Base-by-base conservation (phyloP, 1,140 invertebrate genomes). In the Himalopsyche phryganea region DNA sequence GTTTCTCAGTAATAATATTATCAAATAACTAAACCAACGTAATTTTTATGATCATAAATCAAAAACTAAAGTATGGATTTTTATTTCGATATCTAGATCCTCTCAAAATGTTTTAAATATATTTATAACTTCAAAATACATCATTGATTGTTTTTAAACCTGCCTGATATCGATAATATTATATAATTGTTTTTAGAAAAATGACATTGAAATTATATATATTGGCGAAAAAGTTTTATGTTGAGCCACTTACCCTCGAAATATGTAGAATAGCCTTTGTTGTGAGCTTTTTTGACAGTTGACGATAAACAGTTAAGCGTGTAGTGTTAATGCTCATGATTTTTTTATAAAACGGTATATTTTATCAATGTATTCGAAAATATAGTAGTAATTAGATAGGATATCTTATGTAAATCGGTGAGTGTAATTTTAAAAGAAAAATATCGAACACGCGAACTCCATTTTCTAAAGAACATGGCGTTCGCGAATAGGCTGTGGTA, bases 211-310 rank as follows among this genome's bases (percentile, higher is more conserved):
- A n/a, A n/a, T n/a, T n/a, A n/a, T n/a, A n/a, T n/a, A n/a, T n/a
- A n/a, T n/a, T n/a, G n/a, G n/a, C n/a, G n/a, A n/a, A n/a, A n/a
- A n/a, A n/a, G n/a, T n/a, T n/a, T 28, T 5, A 28, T 28, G 23
- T 28, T 28, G 23, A 28, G 9, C 23, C 3, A 28, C 23, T 28
- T 9, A 28, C 23, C 23, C 38, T 11, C 38, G 15, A 40, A 40
- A 15, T 40, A 40, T 40, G 4, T 40, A 5, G 23, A 5, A 28
- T 9, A 70, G 71, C 73, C 71, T 73, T 71, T 71, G 68, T 73
- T 75, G 72, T 72, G 73, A 71, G 73, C 74, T 71, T 69, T 71
- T 76, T 72, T 76, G 74, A 73, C 74, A 75, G 69, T 73, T 75
- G 72, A 52, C 36, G 28, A 58, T 49, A 23, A 42, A 50, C 46